Evolutionary conservation across 1,140 invertebrate genomes (phyloP).

Genomic region (Drosophila aff.): DNA sequence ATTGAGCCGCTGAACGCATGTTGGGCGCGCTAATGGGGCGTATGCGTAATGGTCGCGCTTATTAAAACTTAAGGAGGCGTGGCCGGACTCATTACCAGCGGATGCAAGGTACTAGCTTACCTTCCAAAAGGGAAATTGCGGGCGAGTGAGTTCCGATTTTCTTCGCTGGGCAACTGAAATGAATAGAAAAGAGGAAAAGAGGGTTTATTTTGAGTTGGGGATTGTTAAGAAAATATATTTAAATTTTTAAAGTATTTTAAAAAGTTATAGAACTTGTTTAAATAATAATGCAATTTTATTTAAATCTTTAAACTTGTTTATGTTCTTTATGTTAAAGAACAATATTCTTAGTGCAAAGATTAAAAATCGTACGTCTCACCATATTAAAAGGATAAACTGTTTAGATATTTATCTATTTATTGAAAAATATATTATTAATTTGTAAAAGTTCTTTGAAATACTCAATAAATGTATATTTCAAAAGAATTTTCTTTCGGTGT

Average conservation of each 20-base stretch:
- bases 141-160: slow-evolving; percentile 25
- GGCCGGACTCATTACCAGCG: slow-evolving; percentile 39
- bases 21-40: slow-evolving; percentile 60
- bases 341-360: background rate
- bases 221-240: background rate
- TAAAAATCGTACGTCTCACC: background rate
- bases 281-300: no score
- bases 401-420: background rate
- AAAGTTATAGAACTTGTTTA: no score
- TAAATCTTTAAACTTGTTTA: no score
- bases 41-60: slow-evolving; percentile 64
- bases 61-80: slow-evolving; percentile 58
- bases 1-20: slow-evolving; percentile 34
- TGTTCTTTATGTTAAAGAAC: background rate
- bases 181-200: background rate
- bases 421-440: no score
- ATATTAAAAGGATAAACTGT: background rate
- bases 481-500: background rate
- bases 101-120: slow-evolving; percentile 37
- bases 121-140: slow-evolving; percentile 16
- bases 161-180: slow-evolving; percentile 35
- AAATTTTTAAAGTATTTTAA: background rate
- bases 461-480: no score
- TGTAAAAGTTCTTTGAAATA: background rate
- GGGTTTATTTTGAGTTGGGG: background rate